phyloP scores from a whole-genome alignment of 2,888 invertebrate species.

The Lysandra bellargus region DNA sequence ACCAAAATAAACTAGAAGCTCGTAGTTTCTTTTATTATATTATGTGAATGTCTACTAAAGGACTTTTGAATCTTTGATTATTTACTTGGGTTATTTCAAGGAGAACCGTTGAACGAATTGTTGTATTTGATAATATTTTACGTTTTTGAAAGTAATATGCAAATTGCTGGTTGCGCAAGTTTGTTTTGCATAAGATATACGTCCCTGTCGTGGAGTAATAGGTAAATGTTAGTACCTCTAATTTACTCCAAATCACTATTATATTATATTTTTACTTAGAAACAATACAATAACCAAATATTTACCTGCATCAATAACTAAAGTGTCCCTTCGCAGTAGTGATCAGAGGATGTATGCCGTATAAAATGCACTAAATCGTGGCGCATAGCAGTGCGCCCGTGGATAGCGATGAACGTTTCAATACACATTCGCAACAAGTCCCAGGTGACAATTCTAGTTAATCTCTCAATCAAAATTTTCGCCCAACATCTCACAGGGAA shows the following conservation, averaged over 20 bases:
- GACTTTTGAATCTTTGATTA: not conserved
- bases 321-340: constrained; percentile 85
- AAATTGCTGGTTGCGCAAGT: constrained; percentile 16
- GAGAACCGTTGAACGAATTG: constrained; percentile 1
- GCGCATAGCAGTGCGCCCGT: constrained; percentile 88
- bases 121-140: not conserved
- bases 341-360: constrained; percentile 88
- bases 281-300: not conserved
- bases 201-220: not conserved
- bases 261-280: not conserved
- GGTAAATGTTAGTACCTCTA: not conserved
- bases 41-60: not conserved
- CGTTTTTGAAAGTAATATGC: constrained; percentile 29
- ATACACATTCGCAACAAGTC: constrained; percentile 80
- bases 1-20: not conserved
- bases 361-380: constrained; percentile 87
- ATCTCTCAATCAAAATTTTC: constrained; percentile 68
- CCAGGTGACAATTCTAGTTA: constrained; percentile 62
- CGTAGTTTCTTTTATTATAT: not conserved
- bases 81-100: constrained; percentile 9
- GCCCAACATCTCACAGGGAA: constrained; percentile 73
- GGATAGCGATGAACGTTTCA: constrained; percentile 79
- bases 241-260: not conserved
- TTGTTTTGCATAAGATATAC: constrained; percentile 5
- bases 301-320: constrained; percentile 53